Conservation (phyloP, 2,113 vertebrate species). For the Ranitomeya imitator region DNA sequence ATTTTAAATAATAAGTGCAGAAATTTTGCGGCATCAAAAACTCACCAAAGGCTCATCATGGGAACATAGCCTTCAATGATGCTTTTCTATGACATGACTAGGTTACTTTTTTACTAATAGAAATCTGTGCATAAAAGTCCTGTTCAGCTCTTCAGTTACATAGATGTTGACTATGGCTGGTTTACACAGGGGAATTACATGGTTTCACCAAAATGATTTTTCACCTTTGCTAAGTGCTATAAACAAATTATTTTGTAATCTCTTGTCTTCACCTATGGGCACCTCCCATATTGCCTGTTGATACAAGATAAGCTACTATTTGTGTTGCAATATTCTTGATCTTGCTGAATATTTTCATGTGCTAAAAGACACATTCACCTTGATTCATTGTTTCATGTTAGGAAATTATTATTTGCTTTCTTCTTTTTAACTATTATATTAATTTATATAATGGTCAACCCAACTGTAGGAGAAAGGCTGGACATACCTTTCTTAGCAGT, state of each 20-base stretch:
- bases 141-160: background rate
- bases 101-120: background rate
- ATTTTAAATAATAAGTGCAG: too few relatives aligned
- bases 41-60: too few relatives aligned
- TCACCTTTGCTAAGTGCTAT: background rate
- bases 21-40: too few relatives aligned
- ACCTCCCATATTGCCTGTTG: slow-evolving; percentile 7
- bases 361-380: background rate
- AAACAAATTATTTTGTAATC: background rate
- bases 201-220: too few relatives aligned
- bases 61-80: too few relatives aligned
- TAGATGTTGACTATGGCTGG: background rate
- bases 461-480: too few relatives aligned
- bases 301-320: background rate
- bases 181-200: too few relatives aligned
- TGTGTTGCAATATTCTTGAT: background rate
- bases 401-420: background rate
- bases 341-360: background rate
- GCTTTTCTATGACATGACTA: background rate
- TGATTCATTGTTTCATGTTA: background rate
- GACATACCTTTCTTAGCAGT: too few relatives aligned
- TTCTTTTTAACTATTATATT: too few relatives aligned
- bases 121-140: background rate
- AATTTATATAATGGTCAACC: too few relatives aligned
- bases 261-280: background rate